Conservation (phyloP, 2,888 invertebrate genomes). For the Alentia gelatinosa region DNA sequence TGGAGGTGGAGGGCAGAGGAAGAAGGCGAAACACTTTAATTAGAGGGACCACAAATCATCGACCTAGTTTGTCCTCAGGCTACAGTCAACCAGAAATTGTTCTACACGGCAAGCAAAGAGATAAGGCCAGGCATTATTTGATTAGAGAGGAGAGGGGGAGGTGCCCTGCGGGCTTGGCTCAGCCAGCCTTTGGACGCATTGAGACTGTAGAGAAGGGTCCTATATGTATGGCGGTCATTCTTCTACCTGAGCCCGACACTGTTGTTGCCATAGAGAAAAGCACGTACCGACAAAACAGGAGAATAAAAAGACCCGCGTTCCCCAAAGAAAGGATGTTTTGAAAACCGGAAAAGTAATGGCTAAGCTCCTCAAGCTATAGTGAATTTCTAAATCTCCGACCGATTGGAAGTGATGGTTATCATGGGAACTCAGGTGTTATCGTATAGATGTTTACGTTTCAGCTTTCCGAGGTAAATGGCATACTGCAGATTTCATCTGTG, state of each 20-base stretch:
- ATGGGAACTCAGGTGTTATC: neutral
- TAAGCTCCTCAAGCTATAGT: too few species aligned
- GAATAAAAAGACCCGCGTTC: too few species aligned
- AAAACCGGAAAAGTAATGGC: too few species aligned
- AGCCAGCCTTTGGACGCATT: neutral
- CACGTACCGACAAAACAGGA: too few species aligned
- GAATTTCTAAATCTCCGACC: too few species aligned
- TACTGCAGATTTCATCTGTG: neutral
- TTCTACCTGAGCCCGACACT: too few species aligned
- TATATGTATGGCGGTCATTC: neutral
- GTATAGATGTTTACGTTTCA: neutral
- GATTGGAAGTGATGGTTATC: neutral
- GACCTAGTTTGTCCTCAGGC: neutral
- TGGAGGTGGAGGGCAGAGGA: neutral
- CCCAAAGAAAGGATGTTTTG: too few species aligned
- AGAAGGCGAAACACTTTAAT: neutral
- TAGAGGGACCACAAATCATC: slow-evolving; percentile 11
- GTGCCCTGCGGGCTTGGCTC: slow-evolving; percentile 3
- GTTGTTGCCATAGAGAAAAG: too few species aligned
- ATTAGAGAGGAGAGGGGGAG: slow-evolving; percentile 33
- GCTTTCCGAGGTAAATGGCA: neutral
- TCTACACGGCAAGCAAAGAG: neutral
- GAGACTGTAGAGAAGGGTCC: too few species aligned
- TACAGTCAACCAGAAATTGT: neutral
- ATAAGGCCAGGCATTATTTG: slow-evolving; percentile 32